phyloP scores from a whole-genome alignment of 2,888 invertebrate species.

The Ellobium chinense region DNA sequence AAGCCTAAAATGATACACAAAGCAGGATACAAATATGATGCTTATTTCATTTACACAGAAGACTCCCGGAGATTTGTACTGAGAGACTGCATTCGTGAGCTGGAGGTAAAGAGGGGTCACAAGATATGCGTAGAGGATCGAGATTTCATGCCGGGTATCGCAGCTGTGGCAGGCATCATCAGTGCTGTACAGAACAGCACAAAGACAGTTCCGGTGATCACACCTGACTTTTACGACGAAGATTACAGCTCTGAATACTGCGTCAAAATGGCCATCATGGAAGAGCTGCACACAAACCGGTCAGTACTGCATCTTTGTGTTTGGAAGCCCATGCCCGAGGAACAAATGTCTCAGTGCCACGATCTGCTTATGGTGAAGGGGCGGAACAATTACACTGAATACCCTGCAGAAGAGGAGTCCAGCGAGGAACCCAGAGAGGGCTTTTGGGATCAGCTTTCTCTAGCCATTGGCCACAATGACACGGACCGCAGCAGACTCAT shows the following conservation, averaged over 20 bases:
- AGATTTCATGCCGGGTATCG: slow-evolving; percentile 37
- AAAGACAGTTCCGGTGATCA: slow-evolving; percentile 38
- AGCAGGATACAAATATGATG: slow-evolving; percentile 33
- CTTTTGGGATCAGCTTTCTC: slow-evolving; percentile 24
- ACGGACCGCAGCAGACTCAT: too few species aligned
- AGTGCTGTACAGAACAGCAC: slow-evolving; percentile 36
- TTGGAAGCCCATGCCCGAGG: slow-evolving; percentile 10
- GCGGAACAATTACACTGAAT: slow-evolving; percentile 19
- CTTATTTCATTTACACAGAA: slow-evolving; percentile 28
- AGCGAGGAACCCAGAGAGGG: not conserved
- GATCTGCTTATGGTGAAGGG: not conserved
- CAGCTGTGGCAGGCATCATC: slow-evolving; percentile 24
- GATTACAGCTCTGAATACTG: slow-evolving; percentile 37
- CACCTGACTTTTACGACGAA: slow-evolving; percentile 9
- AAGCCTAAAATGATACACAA: not conserved
- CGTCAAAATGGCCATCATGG: slow-evolving; percentile 47
- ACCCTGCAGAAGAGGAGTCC: slow-evolving; percentile 5
- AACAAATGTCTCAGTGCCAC: slow-evolving; percentile 17
- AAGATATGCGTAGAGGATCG: slow-evolving; percentile 35
- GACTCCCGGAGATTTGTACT: slow-evolving; percentile 27
- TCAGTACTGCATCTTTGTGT: slow-evolving; percentile 38
- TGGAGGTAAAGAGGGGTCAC: slow-evolving; percentile 33
- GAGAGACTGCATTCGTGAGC: slow-evolving; percentile 3
- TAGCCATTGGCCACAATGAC: slow-evolving; percentile 1
- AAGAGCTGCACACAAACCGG: slow-evolving; percentile 14